Base-by-base conservation (phyloP, 2,888 invertebrate species). In the Xestia sexstrigata region DNA sequence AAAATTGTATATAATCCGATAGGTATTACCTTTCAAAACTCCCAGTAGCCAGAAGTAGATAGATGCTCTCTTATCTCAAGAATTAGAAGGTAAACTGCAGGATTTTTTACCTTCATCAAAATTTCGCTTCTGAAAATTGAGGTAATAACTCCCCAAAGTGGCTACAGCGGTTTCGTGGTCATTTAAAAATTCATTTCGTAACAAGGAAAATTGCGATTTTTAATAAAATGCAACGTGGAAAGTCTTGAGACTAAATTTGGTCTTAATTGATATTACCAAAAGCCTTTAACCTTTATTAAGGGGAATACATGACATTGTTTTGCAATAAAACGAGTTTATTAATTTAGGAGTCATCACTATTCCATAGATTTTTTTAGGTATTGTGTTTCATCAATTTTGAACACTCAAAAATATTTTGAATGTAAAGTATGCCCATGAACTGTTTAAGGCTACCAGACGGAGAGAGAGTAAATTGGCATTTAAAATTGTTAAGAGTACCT, bases 181-280 rank as follows among this genome's bases (percentile, higher is more conserved):
- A 82, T 87, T 87, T 79, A 82, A 84, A 82, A 87, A 81, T 84
- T 85, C 60, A 87, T 87, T 85, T 70, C 26, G 74, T 76, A 70
- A 79, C 79, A 87, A 76, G 85, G 70, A 82, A 86, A 84, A 83
- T 80, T 80, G 80, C 39, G 39, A 68, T 58, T 85, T 86, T 85
- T 85, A 75, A 76, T 83, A 68, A 83, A 84, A 86, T 83, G 87
- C 77, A 85, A 73, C 73, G 55, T 68, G 39, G 65, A 39, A 49
- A 58, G 70, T 55, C 35, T 72, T 65, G 75, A 71, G 79, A 76
- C 35, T 45, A 71, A 73, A 74, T 77, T 65, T 55, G 5, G n/a
- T 23, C 49, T 20, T 72, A 70, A 62, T 67, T 70, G 62, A 15
- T 75, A 45, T 77, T 45, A 69, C 15, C 26, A 49, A 58, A 83